phyloP scores from a whole-genome alignment of 1,140 invertebrate species.

The Arctopsyche grandis region DNA sequence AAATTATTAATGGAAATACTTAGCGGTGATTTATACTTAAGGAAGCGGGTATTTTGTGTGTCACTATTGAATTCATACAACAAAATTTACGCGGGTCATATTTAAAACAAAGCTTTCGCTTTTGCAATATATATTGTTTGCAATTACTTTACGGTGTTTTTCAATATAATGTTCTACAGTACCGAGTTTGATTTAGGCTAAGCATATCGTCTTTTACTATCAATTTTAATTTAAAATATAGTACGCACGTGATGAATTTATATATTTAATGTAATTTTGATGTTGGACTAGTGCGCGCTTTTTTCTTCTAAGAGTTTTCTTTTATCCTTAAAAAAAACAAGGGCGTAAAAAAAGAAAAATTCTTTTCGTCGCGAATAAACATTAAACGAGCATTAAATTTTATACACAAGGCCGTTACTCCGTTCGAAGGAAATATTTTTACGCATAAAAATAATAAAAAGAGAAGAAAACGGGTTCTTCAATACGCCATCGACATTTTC shows the following conservation, averaged over 20 bases:
- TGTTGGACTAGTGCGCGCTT: not conserved
- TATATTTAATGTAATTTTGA: slow-evolving; percentile 7
- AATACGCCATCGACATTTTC: slow-evolving; percentile 25
- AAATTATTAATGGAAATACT: slow-evolving; percentile 32
- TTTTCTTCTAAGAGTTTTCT: not conserved
- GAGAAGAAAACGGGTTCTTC: slow-evolving; percentile 5
- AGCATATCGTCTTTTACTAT: too few species aligned
- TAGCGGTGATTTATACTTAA: slow-evolving; percentile 27
- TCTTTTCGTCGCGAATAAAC: slow-evolving; percentile 14
- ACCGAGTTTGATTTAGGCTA: too few species aligned
- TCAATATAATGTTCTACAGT: too few species aligned
- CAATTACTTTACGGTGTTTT: too few species aligned
- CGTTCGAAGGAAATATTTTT: slow-evolving; percentile 33
- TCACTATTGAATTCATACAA: slow-evolving; percentile 19
- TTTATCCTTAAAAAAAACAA: not conserved
- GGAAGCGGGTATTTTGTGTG: slow-evolving; percentile 22
- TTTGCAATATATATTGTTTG: too few species aligned
- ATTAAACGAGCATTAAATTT: slow-evolving; percentile 43
- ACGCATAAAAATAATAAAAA: slow-evolving; percentile 19
- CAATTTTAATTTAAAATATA: too few species aligned
- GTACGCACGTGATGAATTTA: not conserved
- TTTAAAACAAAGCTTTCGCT: too few species aligned
- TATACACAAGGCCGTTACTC: slow-evolving; percentile 32
- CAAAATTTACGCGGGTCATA: not conserved
- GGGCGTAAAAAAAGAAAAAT: not conserved